Conservation (phyloP, 2,888 invertebrate genomes). For the Pollenia griseotomentosa region DNA sequence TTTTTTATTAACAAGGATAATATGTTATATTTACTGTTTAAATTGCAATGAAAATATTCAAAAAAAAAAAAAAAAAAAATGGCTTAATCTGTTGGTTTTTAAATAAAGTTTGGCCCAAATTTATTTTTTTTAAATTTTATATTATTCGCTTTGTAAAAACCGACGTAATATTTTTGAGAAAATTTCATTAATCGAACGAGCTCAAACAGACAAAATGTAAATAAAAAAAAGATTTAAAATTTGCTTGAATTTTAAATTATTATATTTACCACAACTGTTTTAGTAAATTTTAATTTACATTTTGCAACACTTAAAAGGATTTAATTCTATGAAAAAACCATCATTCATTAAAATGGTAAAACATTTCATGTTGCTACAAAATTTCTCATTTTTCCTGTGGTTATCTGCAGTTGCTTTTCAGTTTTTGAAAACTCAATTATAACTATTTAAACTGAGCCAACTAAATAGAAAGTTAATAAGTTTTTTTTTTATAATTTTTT, state of each 20-base stretch:
- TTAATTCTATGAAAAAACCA: conserved; percentile 10
- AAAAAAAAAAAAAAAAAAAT: too few relatives aligned
- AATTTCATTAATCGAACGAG: neutral
- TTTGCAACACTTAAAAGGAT: conserved; percentile 10
- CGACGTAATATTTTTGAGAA: neutral
- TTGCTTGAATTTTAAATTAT: neutral
- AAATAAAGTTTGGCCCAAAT: too few relatives aligned
- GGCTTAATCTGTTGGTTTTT: too few relatives aligned
- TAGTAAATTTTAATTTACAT: conserved; percentile 1
- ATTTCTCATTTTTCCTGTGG: conserved; percentile 30
- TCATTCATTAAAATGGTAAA: conserved; percentile 33
- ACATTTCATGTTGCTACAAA: conserved; percentile 49
- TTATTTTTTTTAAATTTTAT: too few relatives aligned
- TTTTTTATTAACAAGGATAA: too few relatives aligned
- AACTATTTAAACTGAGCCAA: conserved; percentile 63
- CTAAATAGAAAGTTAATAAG: conserved; percentile 48
- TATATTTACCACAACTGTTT: neutral
- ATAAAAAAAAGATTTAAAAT: too few relatives aligned
- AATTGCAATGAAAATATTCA: too few relatives aligned
- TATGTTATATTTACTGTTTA: too few relatives aligned
- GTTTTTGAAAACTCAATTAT: conserved; percentile 60
- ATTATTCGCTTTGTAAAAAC: neutral
- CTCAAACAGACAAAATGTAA: neutral
- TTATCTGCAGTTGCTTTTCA: conserved; percentile 50
- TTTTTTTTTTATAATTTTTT: neutral